phyloP scores from a whole-genome alignment of 2,113 vertebrate species.

The Aythya baeri region DNA sequence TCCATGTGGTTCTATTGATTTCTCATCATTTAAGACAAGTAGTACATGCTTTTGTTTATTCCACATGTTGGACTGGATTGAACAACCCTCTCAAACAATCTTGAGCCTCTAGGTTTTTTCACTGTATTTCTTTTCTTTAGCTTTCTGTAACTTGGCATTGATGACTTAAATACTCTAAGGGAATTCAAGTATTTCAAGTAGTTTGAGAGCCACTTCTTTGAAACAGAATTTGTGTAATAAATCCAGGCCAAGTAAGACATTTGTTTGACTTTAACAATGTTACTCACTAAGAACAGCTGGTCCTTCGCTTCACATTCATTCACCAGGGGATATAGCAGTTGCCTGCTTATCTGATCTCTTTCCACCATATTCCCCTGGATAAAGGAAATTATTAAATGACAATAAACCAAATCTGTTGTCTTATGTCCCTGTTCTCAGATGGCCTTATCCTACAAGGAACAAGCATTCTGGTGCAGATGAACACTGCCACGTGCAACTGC shows the following conservation, averaged over 20 bases:
- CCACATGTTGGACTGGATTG: not conserved
- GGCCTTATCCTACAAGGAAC: not conserved
- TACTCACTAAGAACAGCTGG: slow-evolving; percentile 1
- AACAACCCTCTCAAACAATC: not conserved
- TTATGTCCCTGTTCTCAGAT: not conserved
- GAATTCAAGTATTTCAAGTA: slow-evolving; percentile 40
- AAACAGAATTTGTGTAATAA: slow-evolving; percentile 19
- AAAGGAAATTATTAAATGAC: not conserved
- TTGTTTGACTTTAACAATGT: not conserved
- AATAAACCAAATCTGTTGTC: not conserved
- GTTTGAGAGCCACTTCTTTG: slow-evolving; percentile 10
- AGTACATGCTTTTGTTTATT: not conserved
- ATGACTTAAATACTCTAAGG: slow-evolving; percentile 27
- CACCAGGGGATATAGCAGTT: not conserved
- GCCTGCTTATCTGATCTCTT: not conserved
- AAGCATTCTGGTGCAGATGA: not conserved
- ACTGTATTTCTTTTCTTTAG: not conserved
- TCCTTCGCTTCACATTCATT: not conserved
- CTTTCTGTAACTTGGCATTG: not conserved
- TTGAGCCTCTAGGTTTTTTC: not conserved
- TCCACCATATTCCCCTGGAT: not conserved
- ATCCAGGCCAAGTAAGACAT: slow-evolving; percentile 10
- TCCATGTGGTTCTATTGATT: not conserved
- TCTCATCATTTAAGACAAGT: not conserved
- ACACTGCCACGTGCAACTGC: not conserved